These are phyloP conservation scores for Aphaenogaster floridana DNA, from an alignment of 1,140 invertebrate species.

Conservation along the genomic window DNA sequence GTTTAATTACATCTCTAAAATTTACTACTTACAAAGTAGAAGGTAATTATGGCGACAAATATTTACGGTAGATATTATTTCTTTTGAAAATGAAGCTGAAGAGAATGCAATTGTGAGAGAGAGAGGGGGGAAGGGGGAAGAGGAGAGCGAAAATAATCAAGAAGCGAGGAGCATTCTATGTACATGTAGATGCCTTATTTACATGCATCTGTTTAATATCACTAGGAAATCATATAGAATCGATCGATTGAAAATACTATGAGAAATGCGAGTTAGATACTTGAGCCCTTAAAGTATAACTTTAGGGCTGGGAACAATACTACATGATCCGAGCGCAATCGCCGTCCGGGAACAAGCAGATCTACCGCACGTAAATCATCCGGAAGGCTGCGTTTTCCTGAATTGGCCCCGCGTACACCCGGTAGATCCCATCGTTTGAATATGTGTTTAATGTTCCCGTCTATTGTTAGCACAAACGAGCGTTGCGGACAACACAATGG, in stretches of 20 bases:
- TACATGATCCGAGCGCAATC: conserved; percentile 56
- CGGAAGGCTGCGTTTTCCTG: conserved; percentile 59
- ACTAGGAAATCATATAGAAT: background rate
- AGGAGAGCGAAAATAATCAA: background rate
- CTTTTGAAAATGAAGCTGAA: background rate
- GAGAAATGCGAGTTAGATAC: conserved; percentile 28
- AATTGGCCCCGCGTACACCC: conserved; percentile 59
- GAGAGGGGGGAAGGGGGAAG: no score
- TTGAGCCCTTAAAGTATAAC: conserved; percentile 48
- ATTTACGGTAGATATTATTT: background rate
- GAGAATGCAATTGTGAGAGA: background rate
- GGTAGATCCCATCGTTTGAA: conserved; percentile 63
- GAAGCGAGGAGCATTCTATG: background rate
- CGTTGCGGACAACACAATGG: conserved; percentile 63
- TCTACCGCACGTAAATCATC: conserved; percentile 60
- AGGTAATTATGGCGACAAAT: background rate
- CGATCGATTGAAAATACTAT: conserved; percentile 35
- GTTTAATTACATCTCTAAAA: background rate
- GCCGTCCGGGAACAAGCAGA: conserved; percentile 52
- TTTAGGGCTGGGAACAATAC: conserved; percentile 53
- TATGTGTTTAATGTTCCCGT: conserved; percentile 65
- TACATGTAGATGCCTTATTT: background rate
- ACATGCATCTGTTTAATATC: background rate
- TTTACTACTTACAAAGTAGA: background rate
- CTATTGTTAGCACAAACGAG: conserved; percentile 64